Conservation (phyloP, 1,140 invertebrate species). For the Rhagoletis pomonella region DNA sequence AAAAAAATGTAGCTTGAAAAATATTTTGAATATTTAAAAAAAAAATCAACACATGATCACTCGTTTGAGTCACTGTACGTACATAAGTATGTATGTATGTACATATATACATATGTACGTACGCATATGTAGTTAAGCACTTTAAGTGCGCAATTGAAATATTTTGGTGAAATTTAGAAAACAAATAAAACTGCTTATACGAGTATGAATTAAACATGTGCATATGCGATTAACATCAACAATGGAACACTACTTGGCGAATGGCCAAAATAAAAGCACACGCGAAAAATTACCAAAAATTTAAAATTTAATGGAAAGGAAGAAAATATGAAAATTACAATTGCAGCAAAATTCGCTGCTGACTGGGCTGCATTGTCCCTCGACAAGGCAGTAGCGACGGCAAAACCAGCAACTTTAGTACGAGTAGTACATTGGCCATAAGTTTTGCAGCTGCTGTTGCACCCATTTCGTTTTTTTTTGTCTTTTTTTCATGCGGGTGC, state of each 20-base stretch:
- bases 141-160: constrained; percentile 13
- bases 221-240: not conserved
- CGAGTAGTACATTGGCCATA: not conserved
- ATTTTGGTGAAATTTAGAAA: not conserved
- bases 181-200: not conserved
- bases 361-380: constrained; percentile 20
- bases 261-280: constrained; percentile 11
- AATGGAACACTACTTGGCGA: not conserved
- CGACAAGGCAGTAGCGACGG: not conserved
- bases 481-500: too few species aligned
- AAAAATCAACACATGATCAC: too few species aligned
- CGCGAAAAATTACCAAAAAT: not conserved
- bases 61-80: too few species aligned
- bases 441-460: constrained; percentile 9
- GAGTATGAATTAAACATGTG: not conserved
- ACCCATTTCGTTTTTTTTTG: not conserved
- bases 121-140: not conserved
- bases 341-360: not conserved
- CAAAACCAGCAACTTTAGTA: not conserved
- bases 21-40: too few species aligned
- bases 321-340: not conserved
- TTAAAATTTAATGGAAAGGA: not conserved
- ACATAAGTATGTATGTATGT: too few species aligned
- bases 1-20: too few species aligned
- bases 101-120: too few species aligned